Evolutionary conservation across 2,113 vertebrate species (phyloP), one percentile per base, ranked within the genome.

Genomic region (Sphaerodactylus townsendi): DNA sequence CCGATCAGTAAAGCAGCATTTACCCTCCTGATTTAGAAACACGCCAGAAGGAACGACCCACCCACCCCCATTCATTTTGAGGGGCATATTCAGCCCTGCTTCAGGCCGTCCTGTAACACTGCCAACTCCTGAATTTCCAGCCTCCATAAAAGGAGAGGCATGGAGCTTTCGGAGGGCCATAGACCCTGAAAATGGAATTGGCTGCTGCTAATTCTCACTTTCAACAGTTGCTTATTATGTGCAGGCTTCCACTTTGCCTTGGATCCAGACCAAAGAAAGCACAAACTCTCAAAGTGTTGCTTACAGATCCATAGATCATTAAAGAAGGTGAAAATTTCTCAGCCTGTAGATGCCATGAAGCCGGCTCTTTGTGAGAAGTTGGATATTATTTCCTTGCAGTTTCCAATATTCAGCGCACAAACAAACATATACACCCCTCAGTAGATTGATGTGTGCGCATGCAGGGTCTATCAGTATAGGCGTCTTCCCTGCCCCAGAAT

Each of bases 181-280:
- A 72, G 79, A 78, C 53, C 28, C 80, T 72, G 75, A 82, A 82
- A 78, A 78, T 78, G 80, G 85, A 82, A 78, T 64, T 72, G 74
- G 74, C 80, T 78, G 74, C 80, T 86, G 85, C 68, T 82, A 44
- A 72, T 86, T 86, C 81, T 86, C 80, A 82, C 74, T 82, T 86
- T 86, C 80, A 86, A 82, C 85, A 78, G 85, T 86, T 65, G 44
- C 41, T 82, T 82, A 82, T 82, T 82, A 82, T 82, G 85, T 71
- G 56, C 77, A 71, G 80, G 80, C 85, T 77, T 82, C 79, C 79
- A 72, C 66, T 86, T 77, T 70, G 48, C 74, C 85, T 86, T 86
- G 85, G 85, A 82, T 78, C 74, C 28, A 17, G 66, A 86, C 85
- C 85, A 86, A 86, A 33, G 44, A 82, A 86, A 86, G 80, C 80